Evolutionary conservation across 2,113 vertebrate species (phyloP), one percentile per base, ranked within the genome.

Genomic region (Centrocercus urophasianus): DNA sequence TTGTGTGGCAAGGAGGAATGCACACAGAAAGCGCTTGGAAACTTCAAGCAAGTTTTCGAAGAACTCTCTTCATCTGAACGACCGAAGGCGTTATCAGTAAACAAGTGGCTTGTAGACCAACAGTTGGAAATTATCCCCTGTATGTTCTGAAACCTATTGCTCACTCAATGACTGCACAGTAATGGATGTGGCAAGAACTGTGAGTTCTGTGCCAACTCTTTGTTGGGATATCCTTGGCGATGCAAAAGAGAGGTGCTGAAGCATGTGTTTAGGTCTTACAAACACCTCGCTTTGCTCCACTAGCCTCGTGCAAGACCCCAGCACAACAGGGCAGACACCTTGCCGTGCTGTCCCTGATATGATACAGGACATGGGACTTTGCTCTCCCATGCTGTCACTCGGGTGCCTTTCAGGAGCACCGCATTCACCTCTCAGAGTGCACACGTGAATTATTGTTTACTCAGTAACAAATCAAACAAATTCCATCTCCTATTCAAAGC

Each of bases 391-490:
- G 0, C 52, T 86, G 85, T 72, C 82, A 54, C 73, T 69, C 2
- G 0, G 40, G 34, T 1, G 1, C 76, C 73, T 91, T 88, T 88
- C 80, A 61, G 79, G 54, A 90, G 91, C 61, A 32, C 69, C 0
- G 4, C 3, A 11, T 79, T 93, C 76, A 54, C 65, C 36, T 75
- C 64, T 52, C 71, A 2, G 2, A 77, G 70, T 15, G 22, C 60
- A 61, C 77, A 92, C 16, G 3, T 72, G 73, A 78, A 54, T 86
- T 91, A 32, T 30, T 96, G 66, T 96, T 97, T 95, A 45, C 76
- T 73, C 93, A 86, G 78, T 76, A 97, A 92, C 56, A 94, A 97
- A 93, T 93, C 92, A 93, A 97, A 95, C 90, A 97, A 95, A 93
- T 93, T 63, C 28, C 25, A 42, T 70, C 70, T 83, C 42, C 76